Conservation (phyloP, 2,797 vertebrate species). For the Eulemur coronatus region DNA sequence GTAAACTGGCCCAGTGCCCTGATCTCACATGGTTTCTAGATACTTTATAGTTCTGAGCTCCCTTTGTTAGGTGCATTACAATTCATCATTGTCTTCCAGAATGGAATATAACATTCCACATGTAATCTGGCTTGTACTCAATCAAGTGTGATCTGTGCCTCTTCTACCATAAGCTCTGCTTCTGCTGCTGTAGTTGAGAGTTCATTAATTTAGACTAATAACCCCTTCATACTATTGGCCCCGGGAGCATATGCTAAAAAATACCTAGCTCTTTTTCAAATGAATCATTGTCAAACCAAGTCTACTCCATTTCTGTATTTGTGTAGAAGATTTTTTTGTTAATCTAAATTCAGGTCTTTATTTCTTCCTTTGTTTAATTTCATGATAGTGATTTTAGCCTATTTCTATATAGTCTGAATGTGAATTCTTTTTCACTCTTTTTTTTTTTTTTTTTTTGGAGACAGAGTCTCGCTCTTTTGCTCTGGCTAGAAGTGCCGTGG, state of each 20-base stretch:
- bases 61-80: neutral
- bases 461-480: too few species aligned
- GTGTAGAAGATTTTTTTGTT: neutral
- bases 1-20: neutral
- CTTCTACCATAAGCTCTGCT: neutral
- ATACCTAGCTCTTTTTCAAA: neutral
- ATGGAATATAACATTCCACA: neutral
- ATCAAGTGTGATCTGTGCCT: neutral
- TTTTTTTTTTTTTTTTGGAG: too few species aligned
- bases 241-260: neutral
- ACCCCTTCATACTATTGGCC: neutral
- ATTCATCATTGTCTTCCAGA: neutral
- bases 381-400: neutral
- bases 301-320: neutral
- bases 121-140: neutral
- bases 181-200: neutral
- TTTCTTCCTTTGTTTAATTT: conserved; percentile 36
- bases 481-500: too few species aligned
- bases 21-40: neutral
- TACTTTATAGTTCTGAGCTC: neutral
- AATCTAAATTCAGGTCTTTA: neutral
- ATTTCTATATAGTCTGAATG: neutral
- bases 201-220: conserved; percentile 19
- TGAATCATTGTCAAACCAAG: neutral
- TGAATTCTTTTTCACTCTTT: conserved; percentile 7